Percentiles rank a stretch among this genome's conserved stretches.
These are phyloP conservation scores for Metellina segmentata DNA, from an alignment of 2,888 invertebrate genomes.

Conservation along the genomic window DNA sequence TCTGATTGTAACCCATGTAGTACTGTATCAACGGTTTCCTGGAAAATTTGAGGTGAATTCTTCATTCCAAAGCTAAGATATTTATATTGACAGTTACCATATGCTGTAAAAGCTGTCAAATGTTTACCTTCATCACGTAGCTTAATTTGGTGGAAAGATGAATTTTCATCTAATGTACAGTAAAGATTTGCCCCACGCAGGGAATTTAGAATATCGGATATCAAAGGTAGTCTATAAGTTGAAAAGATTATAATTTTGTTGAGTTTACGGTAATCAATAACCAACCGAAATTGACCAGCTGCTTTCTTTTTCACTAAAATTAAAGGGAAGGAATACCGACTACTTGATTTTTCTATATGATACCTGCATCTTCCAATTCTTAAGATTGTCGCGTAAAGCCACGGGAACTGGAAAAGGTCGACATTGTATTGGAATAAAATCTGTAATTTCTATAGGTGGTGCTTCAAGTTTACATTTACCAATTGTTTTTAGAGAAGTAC, in stretches of 20 bases:
- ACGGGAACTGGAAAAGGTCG: background rate
- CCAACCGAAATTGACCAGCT: no score
- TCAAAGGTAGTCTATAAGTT: no score
- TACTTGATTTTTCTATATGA: background rate
- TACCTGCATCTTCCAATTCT: background rate
- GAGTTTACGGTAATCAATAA: no score
- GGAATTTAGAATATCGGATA: no score
- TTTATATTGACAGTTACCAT: conserved; percentile 3
- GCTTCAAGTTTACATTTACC: conserved; percentile 12
- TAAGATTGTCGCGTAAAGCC: no score
- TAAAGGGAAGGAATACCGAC: conserved; percentile 7
- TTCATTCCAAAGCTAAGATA: conserved; percentile 31
- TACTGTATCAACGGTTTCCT: background rate
- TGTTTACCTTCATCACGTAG: conserved; percentile 17
- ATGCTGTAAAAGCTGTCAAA: conserved; percentile 11
- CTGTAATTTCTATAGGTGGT: conserved; percentile 11
- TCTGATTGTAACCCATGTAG: conserved; percentile 11
- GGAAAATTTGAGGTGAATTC: no score
- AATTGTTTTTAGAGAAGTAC: background rate
- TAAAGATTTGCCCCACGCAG: no score
- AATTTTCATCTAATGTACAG: no score
- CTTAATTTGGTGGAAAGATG: no score
- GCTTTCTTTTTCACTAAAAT: background rate
- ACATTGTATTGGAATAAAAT: background rate
- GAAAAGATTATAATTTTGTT: no score